Conservation (phyloP, 2,888 invertebrate genomes). For the Amblyteles armatorius region DNA sequence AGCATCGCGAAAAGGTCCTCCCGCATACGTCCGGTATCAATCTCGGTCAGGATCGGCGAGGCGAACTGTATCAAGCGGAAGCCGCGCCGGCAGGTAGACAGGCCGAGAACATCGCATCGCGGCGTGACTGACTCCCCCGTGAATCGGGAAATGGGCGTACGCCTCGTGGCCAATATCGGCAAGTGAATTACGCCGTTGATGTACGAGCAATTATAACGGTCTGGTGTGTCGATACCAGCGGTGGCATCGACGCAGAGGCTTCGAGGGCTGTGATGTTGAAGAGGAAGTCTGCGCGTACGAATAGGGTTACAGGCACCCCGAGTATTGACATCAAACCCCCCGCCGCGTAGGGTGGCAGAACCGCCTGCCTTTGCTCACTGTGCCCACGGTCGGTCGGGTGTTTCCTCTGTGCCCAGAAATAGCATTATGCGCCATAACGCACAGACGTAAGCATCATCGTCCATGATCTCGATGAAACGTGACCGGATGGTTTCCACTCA, state of each 20-base stretch:
- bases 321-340: conserved; percentile 26
- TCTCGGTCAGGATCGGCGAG: conserved; percentile 33
- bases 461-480: conserved; percentile 40
- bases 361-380: conserved; percentile 18
- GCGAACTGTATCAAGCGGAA: conserved; percentile 18
- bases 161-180: conserved; percentile 61
- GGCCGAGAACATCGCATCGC: conserved; percentile 7
- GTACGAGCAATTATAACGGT: conserved; percentile 68
- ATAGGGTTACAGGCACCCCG: background rate
- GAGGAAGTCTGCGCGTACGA: conserved; percentile 22
- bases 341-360: too few species aligned
- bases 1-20: conserved; percentile 28
- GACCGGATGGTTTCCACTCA: background rate
- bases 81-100: conserved; percentile 1
- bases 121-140: conserved; percentile 2
- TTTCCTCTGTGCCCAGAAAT: conserved; percentile 19
- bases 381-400: background rate
- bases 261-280: background rate
- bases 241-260: conserved; percentile 10
- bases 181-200: conserved; percentile 67
- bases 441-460: conserved; percentile 11
- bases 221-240: conserved; percentile 60
- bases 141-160: conserved; percentile 51
- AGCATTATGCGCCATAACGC: background rate
- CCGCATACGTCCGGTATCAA: conserved; percentile 32